These are phyloP conservation scores for Falco cherrug DNA, from an alignment of 2,797 vertebrate genomes.

Conservation along the genomic window DNA sequence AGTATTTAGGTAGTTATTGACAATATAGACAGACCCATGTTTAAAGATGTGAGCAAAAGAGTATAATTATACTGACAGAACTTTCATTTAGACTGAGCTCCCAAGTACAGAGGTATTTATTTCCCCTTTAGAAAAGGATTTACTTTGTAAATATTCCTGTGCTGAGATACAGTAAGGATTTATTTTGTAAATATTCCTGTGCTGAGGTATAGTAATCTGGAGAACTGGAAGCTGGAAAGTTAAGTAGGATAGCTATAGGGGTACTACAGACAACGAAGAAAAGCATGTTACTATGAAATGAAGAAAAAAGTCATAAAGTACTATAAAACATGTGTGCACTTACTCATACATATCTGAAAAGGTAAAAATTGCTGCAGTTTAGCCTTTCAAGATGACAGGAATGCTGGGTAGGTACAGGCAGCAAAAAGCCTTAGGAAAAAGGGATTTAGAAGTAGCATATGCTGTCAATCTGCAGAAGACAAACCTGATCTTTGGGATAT, in stretches of 20 bases:
- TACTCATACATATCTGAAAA: not conserved
- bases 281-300: not conserved
- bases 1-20: not conserved
- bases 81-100: not conserved
- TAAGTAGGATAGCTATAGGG: not conserved
- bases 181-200: not conserved
- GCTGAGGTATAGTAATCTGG: not conserved
- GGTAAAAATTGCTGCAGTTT: not conserved
- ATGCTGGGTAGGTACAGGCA: not conserved
- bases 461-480: constrained; percentile 9
- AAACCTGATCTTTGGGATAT: constrained; percentile 6
- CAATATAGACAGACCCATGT: not conserved
- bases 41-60: not conserved
- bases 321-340: not conserved
- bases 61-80: not conserved
- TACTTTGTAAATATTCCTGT: not conserved
- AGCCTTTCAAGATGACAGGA: not conserved
- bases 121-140: not conserved
- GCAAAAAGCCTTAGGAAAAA: not conserved
- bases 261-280: not conserved
- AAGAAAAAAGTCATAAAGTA: not conserved
- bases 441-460: not conserved
- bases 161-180: not conserved
- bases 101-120: not conserved
- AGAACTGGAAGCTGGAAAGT: not conserved